A percentile compares a stretch with the other conserved stretches of the same genome.
Conservation (phyloP, 2,797 vertebrate species). For the Dallia pectoralis region DNA sequence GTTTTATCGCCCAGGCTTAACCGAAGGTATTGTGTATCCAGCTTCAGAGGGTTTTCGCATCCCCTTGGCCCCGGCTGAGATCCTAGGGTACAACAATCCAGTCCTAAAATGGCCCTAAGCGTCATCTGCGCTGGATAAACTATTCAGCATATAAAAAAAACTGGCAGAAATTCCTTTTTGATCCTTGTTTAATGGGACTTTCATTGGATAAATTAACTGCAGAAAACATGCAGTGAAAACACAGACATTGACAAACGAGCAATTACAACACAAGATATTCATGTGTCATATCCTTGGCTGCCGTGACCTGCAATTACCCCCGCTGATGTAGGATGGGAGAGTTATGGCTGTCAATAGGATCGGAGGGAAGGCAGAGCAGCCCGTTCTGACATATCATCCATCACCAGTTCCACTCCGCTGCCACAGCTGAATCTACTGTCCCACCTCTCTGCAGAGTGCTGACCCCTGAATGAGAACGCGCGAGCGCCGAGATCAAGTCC, state of each 20-base stretch:
- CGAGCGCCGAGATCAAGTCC: constrained; percentile 61
- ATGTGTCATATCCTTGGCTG: constrained; percentile 60
- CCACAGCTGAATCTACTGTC: constrained; percentile 68
- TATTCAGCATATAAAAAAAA: neutral
- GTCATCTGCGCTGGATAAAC: no score
- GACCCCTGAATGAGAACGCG: constrained; percentile 63
- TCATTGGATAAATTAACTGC: constrained; percentile 43
- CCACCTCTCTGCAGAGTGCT: constrained; percentile 37
- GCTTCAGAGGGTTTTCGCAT: no score
- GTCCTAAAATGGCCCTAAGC: neutral
- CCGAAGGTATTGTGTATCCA: no score
- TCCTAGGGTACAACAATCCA: neutral
- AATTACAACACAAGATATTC: constrained; percentile 68
- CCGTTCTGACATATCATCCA: constrained; percentile 71
- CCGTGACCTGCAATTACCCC: constrained; percentile 68
- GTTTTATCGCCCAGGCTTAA: no score
- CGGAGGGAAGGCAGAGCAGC: constrained; percentile 49
- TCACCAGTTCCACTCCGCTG: constrained; percentile 68
- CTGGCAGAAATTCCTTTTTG: constrained; percentile 3
- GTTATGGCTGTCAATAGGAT: constrained; percentile 63
- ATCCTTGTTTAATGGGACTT: constrained; percentile 42
- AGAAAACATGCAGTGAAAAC: constrained; percentile 33
- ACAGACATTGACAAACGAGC: constrained; percentile 75
- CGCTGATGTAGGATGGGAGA: constrained; percentile 57
- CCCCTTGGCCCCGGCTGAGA: neutral